Percentiles rank a stretch among this genome's conserved stretches.
phyloP scores from a whole-genome alignment of 2,797 vertebrate species.

The Pseudochromis fuscus region DNA sequence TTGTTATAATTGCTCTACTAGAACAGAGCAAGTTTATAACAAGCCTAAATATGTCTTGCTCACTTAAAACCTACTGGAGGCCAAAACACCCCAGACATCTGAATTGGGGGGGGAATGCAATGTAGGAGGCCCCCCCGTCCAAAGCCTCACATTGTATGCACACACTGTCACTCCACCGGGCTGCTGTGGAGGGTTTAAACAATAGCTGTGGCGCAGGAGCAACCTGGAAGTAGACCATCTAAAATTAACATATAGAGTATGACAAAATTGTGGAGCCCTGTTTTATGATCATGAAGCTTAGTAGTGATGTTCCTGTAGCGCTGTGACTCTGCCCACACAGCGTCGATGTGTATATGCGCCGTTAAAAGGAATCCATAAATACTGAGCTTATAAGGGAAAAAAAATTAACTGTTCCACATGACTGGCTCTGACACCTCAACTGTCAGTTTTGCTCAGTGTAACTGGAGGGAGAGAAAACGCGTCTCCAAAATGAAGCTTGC shows the following conservation, averaged over 20 bases:
- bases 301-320: constrained; percentile 42
- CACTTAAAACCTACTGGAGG: constrained; percentile 56
- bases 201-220: constrained; percentile 27
- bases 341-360: constrained; percentile 41
- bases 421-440: constrained; percentile 52
- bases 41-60: constrained; percentile 61
- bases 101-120: constrained; percentile 8
- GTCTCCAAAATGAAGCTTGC: constrained; percentile 25
- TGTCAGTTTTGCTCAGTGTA: constrained; percentile 52
- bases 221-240: constrained; percentile 47
- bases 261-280: constrained; percentile 32
- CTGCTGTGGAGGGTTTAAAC: constrained; percentile 36
- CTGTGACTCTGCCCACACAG: constrained; percentile 58
- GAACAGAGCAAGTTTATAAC: constrained; percentile 63
- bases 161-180: neutral
- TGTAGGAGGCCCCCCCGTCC: constrained; percentile 18
- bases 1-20: constrained; percentile 67
- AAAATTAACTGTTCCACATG: constrained; percentile 45
- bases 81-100: constrained; percentile 47
- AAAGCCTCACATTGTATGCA: constrained; percentile 1
- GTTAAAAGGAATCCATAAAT: constrained; percentile 53
- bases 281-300: constrained; percentile 28
- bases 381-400: constrained; percentile 17
- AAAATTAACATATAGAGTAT: constrained; percentile 46
- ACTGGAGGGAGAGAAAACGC: neutral